Conservation (phyloP, 2,113 vertebrate species). For the Nothobranchius furzeri region DNA sequence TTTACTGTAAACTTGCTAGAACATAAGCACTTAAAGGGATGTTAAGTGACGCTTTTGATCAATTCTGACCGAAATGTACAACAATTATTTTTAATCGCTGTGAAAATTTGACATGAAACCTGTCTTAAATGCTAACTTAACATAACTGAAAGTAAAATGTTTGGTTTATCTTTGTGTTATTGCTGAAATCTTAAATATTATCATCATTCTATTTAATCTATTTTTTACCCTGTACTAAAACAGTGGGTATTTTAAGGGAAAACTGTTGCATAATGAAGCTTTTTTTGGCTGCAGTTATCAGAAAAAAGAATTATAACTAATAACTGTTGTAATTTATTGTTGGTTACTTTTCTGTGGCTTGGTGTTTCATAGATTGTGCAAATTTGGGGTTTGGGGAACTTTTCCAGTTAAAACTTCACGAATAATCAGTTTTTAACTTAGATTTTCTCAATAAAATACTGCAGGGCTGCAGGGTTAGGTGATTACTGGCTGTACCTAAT, state of each 20-base stretch:
- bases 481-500: too few species aligned
- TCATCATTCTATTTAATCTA: neutral
- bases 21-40: constrained; percentile 16
- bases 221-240: neutral
- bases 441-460: neutral
- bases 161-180: too few species aligned
- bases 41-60: constrained; percentile 3
- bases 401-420: neutral
- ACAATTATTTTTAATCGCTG: neutral
- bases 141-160: too few species aligned
- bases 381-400: too few species aligned
- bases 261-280: neutral
- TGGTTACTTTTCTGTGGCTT: too few species aligned
- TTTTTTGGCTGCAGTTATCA: neutral
- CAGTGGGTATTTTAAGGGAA: neutral
- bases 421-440: constrained; percentile 10
- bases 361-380: too few species aligned
- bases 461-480: neutral
- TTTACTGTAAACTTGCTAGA: constrained; percentile 39
- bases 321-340: neutral
- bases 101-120: neutral
- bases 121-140: too few species aligned
- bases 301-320: neutral
- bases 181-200: too few species aligned
- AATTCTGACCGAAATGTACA: constrained; percentile 27